A percentile compares a stretch with the other conserved stretches of the same genome.
These are phyloP conservation scores for Tetropium fuscum DNA, from an alignment of 2,888 invertebrate genomes.

Conservation along the genomic window DNA sequence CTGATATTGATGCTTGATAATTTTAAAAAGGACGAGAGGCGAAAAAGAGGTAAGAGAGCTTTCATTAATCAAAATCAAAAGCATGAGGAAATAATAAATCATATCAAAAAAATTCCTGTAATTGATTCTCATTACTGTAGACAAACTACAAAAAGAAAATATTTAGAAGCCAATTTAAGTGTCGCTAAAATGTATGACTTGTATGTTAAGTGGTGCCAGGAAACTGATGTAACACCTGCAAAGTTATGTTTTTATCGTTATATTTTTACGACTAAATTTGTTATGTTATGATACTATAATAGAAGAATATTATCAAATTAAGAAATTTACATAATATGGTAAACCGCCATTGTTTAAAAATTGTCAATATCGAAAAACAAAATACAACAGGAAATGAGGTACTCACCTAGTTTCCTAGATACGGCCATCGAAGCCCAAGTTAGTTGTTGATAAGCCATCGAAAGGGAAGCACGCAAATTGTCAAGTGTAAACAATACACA, in stretches of 20 bases:
- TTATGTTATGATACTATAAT: too few relatives aligned
- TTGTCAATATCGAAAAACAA: too few relatives aligned
- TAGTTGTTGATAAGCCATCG: too few relatives aligned
- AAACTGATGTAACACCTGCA: constrained; percentile 20
- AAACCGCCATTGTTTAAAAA: too few relatives aligned
- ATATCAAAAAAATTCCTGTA: constrained; percentile 25
- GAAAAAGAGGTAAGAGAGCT: background rate
- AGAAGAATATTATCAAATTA: too few relatives aligned
- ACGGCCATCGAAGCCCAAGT: too few relatives aligned
- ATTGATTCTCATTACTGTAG: constrained; percentile 27
- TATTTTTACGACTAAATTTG: constrained; percentile 32
- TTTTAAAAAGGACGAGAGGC: constrained; percentile 15
- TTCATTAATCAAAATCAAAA: background rate
- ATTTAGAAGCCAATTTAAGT: constrained; percentile 14
- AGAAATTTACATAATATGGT: too few relatives aligned
- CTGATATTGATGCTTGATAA: constrained; percentile 5
- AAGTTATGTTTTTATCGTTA: constrained; percentile 30
- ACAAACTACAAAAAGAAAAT: constrained; percentile 25
- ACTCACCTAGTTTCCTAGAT: too few relatives aligned
- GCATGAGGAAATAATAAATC: constrained; percentile 17
- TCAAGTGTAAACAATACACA: too few relatives aligned
- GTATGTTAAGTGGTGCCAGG: constrained; percentile 29
- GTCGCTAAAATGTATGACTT: constrained; percentile 22
- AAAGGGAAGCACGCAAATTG: too few relatives aligned
- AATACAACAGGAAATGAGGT: too few relatives aligned